Base-by-base conservation (phyloP, 2,797 vertebrate genomes). In the Centropyge bicolor region DNA sequence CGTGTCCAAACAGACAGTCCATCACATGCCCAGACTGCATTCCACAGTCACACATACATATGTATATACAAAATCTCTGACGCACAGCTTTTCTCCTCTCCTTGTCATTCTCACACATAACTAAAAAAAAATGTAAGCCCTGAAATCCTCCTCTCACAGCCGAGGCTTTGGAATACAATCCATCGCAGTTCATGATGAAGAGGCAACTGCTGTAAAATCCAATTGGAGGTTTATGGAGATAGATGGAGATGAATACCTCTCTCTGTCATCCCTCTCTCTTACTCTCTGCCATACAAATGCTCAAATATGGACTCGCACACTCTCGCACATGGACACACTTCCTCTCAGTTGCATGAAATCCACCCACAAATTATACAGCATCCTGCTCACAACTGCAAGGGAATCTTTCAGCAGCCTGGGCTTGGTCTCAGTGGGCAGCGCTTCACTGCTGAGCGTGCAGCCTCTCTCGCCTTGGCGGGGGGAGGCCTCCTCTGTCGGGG, bases 151-250 rank as follows among this genome's bases (percentile, higher is more conserved):
- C 66, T 87, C 70, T 86, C 64, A 81, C 81, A 74, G 80, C 66
- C 3, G 5, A 12, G 3, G 84, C 84, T 91, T 88, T 83, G 76
- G 59, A 87, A 85, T 57, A 82, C 78, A 85, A 75, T 86, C 82
- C 82, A 72, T 72, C 16, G 59, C 75, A 70, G 67, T 81, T 81
- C 59, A 91, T 91, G 85, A 92, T 91, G 86, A 91, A 86, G 85
- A 91, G 70, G 83, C 84, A 87, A 69, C 82, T 68, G 86, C 84
- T 88, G 74, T 84, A 82, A 91, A 90, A 91, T 90, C 84, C 79
- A 88, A 73, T 76, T 86, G 86, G 64, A 86, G 84, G 65, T 88
- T 91, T 88, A 81, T 80, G 80, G 77, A 85, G 76, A 86, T 80
- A n/a, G 80, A 87, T 86, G 41, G 73, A 86, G 82, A 81, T 65